Evolutionary conservation across 2,888 invertebrate species (phyloP).

Genomic region (Aleiodes leptofemur): DNA sequence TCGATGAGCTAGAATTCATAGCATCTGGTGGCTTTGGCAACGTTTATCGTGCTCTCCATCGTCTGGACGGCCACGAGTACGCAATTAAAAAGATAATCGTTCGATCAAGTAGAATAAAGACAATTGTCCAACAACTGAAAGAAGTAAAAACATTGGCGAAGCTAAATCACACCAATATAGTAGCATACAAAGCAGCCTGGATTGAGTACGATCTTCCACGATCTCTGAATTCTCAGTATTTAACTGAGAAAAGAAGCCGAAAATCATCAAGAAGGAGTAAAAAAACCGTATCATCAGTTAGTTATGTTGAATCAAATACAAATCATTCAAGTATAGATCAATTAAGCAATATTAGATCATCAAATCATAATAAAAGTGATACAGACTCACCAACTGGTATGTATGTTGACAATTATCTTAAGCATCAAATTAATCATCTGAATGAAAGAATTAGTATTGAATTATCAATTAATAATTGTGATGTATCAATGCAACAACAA

Average conservation of each 20-base stretch:
- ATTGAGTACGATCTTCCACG: conserved; percentile 78
- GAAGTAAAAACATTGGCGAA: conserved; percentile 89
- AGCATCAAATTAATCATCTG: conserved; percentile 21
- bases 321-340: conserved; percentile 31
- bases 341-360: conserved; percentile 15
- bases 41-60: conserved; percentile 85
- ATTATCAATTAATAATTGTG: conserved; percentile 46
- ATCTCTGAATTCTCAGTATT: conserved; percentile 49
- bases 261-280: conserved; percentile 2
- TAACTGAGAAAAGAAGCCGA: conserved; percentile 30
- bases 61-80: conserved; percentile 86
- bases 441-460: conserved; percentile 13
- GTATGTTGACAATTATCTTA: conserved; percentile 44
- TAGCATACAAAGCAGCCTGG: conserved; percentile 91
- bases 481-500: conserved; percentile 24
- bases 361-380: conserved; percentile 40
- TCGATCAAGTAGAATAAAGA: conserved; percentile 80
- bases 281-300: conserved; percentile 26
- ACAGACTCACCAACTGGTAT: conserved; percentile 50
- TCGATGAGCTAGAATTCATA: conserved; percentile 83
- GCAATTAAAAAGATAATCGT: conserved; percentile 87
- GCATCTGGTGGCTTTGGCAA: conserved; percentile 87
- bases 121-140: conserved; percentile 81
- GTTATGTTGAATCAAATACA: conserved; percentile 27
- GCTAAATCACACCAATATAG: conserved; percentile 87